Percentiles rank a stretch among this genome's conserved stretches.
Evolutionary conservation across 2,888 invertebrate genomes (phyloP).

Genomic region (Rutpela maculata): DNA sequence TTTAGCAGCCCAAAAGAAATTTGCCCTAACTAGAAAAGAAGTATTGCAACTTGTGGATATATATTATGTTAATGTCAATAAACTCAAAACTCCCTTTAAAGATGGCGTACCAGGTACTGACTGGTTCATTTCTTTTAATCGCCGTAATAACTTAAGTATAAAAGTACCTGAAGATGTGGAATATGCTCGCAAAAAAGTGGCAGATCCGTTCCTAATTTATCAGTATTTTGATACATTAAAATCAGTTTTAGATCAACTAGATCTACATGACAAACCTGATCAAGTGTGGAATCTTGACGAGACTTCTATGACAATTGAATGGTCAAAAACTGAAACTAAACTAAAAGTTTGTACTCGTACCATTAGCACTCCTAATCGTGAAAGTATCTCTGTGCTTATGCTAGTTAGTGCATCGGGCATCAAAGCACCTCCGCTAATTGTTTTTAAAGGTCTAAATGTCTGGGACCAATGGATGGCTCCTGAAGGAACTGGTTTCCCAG

Average conservation of each 20-base stretch:
- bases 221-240: conserved; percentile 11
- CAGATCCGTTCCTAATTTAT: conserved; percentile 16
- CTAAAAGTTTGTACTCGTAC: background rate
- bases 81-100: conserved; percentile 24
- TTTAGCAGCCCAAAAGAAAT: too few relatives aligned
- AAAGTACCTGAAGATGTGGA: conserved; percentile 17
- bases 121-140: conserved; percentile 13
- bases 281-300: conserved; percentile 19
- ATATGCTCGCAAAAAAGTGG: conserved; percentile 3
- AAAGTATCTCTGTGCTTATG: conserved; percentile 64
- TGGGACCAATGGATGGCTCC: conserved; percentile 64
- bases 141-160: conserved; percentile 10
- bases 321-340: background rate
- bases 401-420: conserved; percentile 58
- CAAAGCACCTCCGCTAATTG: conserved; percentile 66
- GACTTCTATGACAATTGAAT: background rate
- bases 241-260: background rate
- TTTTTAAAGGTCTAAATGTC: conserved; percentile 65
- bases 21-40: too few relatives aligned
- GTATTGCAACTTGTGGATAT: too few relatives aligned
- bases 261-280: conserved; percentile 11
- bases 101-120: conserved; percentile 31
- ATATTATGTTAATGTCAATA: conserved; percentile 25
- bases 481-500: conserved; percentile 39
- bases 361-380: conserved; percentile 55